Evolutionary conservation across 2,113 vertebrate genomes (phyloP).

Genomic region (Oryzias curvinotus): DNA sequence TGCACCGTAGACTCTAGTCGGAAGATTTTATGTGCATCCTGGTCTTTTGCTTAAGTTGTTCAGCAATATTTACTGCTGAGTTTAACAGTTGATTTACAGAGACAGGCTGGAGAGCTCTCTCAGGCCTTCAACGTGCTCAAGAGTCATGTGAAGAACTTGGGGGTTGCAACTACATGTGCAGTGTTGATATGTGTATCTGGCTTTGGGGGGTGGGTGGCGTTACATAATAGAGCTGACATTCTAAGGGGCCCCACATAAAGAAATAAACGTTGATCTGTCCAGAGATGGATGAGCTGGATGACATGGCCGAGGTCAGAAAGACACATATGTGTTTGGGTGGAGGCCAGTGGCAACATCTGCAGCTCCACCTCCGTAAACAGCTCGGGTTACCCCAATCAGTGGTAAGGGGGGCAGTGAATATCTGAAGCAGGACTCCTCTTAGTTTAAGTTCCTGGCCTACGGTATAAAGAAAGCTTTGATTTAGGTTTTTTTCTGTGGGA

Average conservation of each 20-base stretch:
- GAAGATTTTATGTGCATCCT: too few species aligned
- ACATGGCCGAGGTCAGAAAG: slow-evolving; percentile 6
- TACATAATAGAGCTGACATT: slow-evolving; percentile 11
- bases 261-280: slow-evolving; percentile 22
- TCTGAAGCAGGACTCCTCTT: too few species aligned
- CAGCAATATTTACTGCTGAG: too few species aligned
- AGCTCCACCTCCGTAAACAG: neutral
- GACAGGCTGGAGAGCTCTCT: neutral
- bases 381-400: neutral
- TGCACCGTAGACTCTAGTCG: too few species aligned
- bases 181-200: neutral
- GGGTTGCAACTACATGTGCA: neutral
- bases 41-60: too few species aligned
- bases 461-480: too few species aligned
- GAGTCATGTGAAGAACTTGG: neutral
- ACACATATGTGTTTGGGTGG: slow-evolving; percentile 34
- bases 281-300: neutral
- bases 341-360: slow-evolving; percentile 28
- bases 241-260: slow-evolving; percentile 20
- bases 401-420: too few species aligned
- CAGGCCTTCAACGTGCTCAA: neutral
- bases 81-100: too few species aligned
- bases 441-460: too few species aligned
- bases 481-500: too few species aligned
- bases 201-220: neutral